phyloP scores from a whole-genome alignment of 2,888 invertebrate genomes.

The Abrostola triplasia region DNA sequence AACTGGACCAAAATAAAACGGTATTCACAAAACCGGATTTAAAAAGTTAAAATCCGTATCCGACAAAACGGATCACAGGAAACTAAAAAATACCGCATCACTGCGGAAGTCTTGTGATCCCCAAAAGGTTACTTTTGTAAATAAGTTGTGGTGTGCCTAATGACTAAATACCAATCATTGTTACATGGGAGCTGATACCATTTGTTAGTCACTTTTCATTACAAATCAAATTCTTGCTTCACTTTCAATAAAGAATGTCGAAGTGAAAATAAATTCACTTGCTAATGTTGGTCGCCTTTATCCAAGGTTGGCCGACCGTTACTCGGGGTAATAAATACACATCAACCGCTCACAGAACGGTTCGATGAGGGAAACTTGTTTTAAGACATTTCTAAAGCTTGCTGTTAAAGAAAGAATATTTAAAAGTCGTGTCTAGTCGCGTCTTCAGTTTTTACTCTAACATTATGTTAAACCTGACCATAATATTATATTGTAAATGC shows the following conservation, averaged over 20 bases:
- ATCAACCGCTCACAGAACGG: conserved; percentile 47
- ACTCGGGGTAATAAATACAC: conserved; percentile 56
- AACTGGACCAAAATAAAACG: too few species aligned
- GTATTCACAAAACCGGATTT: too few species aligned
- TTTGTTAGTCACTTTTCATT: background rate
- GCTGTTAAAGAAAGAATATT: conserved; percentile 3
- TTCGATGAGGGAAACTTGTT: conserved; percentile 48
- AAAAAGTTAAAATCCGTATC: too few species aligned
- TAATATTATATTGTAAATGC: background rate
- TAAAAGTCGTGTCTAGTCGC: background rate
- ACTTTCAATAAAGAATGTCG: conserved; percentile 16
- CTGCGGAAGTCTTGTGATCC: too few species aligned
- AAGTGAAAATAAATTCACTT: conserved; percentile 37
- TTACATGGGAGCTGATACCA: too few species aligned
- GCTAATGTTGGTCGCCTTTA: conserved; percentile 38
- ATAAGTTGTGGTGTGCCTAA: too few species aligned
- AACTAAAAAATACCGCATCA: too few species aligned
- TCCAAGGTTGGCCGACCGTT: conserved; percentile 51
- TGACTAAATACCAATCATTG: too few species aligned
- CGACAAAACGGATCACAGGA: too few species aligned
- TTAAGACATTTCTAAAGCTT: conserved; percentile 32
- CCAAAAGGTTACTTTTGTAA: too few species aligned
- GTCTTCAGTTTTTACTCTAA: background rate
- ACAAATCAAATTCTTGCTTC: conserved; percentile 1
- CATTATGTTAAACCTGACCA: background rate